Evolutionary conservation across 92 coral and sea anemone genomes (phyloP), one percentile per base, ranked within the genome.

Genomic region (Hydrozoanthus gracilis): DNA sequence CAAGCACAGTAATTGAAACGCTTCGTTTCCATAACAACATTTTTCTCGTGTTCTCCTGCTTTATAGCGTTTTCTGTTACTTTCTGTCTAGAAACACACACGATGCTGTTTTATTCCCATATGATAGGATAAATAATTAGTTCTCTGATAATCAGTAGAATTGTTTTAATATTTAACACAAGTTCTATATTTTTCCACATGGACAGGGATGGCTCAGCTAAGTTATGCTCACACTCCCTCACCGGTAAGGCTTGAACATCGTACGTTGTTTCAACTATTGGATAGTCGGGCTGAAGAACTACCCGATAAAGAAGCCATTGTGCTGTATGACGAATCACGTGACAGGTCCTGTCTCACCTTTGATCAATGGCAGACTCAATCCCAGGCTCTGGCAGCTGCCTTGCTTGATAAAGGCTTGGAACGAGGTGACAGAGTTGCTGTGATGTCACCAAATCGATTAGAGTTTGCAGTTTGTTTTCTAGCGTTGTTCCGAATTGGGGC

Each of bases 401-500:
- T 87, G 16, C 64, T 76, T 11, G 83, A 71, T 54, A 72, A 64
- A 14, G 93, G 90, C 60, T 87, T 87, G 86, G 84, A 46, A 27
- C 88, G 79, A 50, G 93, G 93, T 9, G 90, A 90, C 18, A 82
- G 76, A 50, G 93, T 82, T 44, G 76, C 84, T n/a, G 39, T 82
- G 5, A 50, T 90, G 76, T 51, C 82, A 5, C 90, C 93, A 9
- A 64, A 69, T 7, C n/a, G 82, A 78, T 11, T 87, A 16, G 93
- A 90, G 84, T 87, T 82, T 55, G 64, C 71, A 20, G 16, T 90
- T 20, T 51, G 78, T 35, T 79, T 86, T 83, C 82, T 90, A 86
- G 92, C 93, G 7, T 66, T 90, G 16, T 82, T 80, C 78, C 65
- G 93, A 67, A 44, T 90, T 65, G 93, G 93, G 17, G 86, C 71